Conservation (phyloP, 92 coral and sea anemone species). For the Nematostella vectensis region DNA sequence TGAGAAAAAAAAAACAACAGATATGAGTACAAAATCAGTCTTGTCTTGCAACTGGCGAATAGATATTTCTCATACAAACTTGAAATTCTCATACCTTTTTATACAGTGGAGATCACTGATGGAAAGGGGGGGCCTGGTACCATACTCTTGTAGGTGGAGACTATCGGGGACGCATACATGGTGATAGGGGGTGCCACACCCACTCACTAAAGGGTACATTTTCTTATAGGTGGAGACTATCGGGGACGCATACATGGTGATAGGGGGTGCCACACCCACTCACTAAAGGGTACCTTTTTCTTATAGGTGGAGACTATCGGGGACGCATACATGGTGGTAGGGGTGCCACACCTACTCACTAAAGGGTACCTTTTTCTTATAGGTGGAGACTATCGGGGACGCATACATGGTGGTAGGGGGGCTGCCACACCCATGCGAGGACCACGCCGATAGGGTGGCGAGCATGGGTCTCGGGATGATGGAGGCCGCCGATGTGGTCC, state of each 20-base stretch:
- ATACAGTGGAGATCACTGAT: too few relatives aligned
- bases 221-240: conserved; percentile 98
- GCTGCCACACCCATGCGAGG: conserved; percentile 90
- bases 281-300: too few relatives aligned
- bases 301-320: conserved; percentile 99
- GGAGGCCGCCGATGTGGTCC: conserved; percentile 80
- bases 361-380: too few relatives aligned
- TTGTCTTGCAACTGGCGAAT: too few relatives aligned
- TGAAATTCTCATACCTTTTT: too few relatives aligned
- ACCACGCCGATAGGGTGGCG: conserved; percentile 92
- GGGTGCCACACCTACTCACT: conserved; percentile 92
- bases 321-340: conserved; percentile 99
- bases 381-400: conserved; percentile 99
- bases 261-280: conserved; percentile 81
- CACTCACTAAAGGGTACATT: too few relatives aligned
- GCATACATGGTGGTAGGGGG: conserved; percentile 99
- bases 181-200: conserved; percentile 97
- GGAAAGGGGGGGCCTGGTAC: too few relatives aligned
- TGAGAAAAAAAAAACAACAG: too few relatives aligned
- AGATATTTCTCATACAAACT: too few relatives aligned
- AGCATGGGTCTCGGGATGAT: conserved; percentile 94
- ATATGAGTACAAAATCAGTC: too few relatives aligned
- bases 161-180: conserved; percentile 99
- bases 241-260: conserved; percentile 99
- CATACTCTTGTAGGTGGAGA: conserved; percentile 86